Conservation (phyloP, 2,888 invertebrate genomes). For the Marasmarcha lunaedactyla region DNA sequence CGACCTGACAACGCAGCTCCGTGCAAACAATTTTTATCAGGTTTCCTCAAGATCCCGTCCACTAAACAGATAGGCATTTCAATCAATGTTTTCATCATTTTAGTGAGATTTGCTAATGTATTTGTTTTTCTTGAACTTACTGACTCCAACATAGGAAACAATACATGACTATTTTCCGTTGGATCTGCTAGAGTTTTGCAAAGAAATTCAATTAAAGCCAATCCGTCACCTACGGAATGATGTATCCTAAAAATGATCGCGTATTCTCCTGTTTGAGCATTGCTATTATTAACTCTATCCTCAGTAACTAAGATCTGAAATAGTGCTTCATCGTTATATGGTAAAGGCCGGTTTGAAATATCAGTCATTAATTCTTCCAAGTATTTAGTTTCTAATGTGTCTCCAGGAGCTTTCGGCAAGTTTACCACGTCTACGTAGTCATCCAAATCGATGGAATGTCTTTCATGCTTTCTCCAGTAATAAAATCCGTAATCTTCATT, state of each 20-base stretch:
- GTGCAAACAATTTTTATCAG: slow-evolving; percentile 51
- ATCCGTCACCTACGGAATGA: slow-evolving; percentile 67
- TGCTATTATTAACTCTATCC: slow-evolving; percentile 23
- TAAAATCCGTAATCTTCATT: slow-evolving; percentile 57
- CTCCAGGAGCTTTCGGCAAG: slow-evolving; percentile 23
- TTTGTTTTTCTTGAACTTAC: slow-evolving; percentile 16
- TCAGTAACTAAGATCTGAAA: slow-evolving; percentile 63
- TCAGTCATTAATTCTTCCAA: slow-evolving; percentile 42
- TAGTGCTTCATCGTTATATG: slow-evolving; percentile 47
- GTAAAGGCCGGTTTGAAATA: slow-evolving; percentile 43
- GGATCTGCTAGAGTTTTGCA: slow-evolving; percentile 51
- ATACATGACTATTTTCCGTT: slow-evolving; percentile 15
- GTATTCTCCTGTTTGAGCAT: slow-evolving; percentile 24
- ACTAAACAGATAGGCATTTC: slow-evolving; percentile 30
- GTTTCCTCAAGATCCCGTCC: slow-evolving; percentile 28
- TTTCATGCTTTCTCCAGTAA: slow-evolving; percentile 50
- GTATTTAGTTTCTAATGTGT: slow-evolving; percentile 24
- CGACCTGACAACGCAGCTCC: slow-evolving; percentile 46
- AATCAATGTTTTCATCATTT: slow-evolving; percentile 26
- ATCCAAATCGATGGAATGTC: slow-evolving; percentile 39
- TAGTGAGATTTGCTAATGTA: slow-evolving; percentile 20
- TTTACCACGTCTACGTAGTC: slow-evolving; percentile 53
- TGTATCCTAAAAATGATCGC: slow-evolving; percentile 65
- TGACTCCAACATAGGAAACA: slow-evolving; percentile 20
- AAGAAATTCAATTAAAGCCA: slow-evolving; percentile 55